Evolutionary conservation across 2,888 invertebrate species (phyloP).

Genomic region (Stegophylla sp.): DNA sequence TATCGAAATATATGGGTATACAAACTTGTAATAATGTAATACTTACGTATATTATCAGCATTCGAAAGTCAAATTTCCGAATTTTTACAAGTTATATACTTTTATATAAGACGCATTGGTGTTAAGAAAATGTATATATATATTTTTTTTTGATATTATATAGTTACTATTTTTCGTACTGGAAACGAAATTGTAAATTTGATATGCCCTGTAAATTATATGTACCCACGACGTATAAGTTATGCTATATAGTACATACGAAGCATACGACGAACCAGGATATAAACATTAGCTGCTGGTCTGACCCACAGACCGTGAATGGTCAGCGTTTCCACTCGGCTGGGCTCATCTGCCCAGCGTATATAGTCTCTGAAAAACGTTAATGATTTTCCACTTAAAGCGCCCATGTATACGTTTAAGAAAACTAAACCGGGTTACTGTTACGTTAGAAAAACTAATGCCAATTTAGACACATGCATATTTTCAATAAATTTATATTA

Average conservation of each 20-base stretch:
- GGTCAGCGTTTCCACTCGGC: conserved; percentile 54
- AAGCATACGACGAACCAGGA: conserved; percentile 25
- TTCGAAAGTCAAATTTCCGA: neutral
- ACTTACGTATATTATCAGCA: neutral
- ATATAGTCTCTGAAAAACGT: conserved; percentile 41
- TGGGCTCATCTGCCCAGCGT: conserved; percentile 42
- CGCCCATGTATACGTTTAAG: conserved; percentile 38
- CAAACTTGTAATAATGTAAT: too few relatives aligned
- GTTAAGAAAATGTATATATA: neutral
- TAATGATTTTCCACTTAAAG: conserved; percentile 55
- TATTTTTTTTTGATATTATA: too few relatives aligned
- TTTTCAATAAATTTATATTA: conserved; percentile 34
- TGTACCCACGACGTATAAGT: conserved; percentile 2
- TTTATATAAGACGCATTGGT: neutral
- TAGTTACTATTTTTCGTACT: conserved; percentile 19
- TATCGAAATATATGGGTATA: too few relatives aligned
- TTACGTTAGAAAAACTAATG: conserved; percentile 32
- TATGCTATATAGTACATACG: conserved; percentile 22
- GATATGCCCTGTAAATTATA: conserved; percentile 44
- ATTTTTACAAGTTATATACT: conserved; percentile 2
- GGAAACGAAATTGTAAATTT: conserved; percentile 40
- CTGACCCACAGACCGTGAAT: conserved; percentile 44
- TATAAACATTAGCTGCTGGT: conserved; percentile 10
- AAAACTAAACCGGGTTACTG: conserved; percentile 57
- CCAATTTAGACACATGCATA: conserved; percentile 22